Conservation (phyloP, 2,888 invertebrate genomes). For the Cephus spinipes region DNA sequence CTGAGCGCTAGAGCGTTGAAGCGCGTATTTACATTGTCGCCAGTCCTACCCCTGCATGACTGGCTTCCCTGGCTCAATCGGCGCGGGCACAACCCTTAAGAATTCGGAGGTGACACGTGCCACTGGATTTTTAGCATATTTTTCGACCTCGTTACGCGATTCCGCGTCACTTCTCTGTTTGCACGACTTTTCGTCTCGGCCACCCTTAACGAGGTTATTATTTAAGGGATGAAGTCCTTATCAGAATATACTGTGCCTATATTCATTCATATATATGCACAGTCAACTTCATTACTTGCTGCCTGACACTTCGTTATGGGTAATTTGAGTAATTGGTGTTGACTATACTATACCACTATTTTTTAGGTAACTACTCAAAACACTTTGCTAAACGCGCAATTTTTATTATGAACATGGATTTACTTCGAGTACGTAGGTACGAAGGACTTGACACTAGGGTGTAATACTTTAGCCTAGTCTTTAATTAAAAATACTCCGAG, state of each 20-base stretch:
- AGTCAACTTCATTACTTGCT: no score
- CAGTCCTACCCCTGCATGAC: not conserved
- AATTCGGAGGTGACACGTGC: not conserved
- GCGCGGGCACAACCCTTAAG: not conserved
- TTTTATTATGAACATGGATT: no score
- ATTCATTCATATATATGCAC: no score
- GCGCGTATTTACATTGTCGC: slow-evolving; percentile 3
- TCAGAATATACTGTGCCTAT: not conserved
- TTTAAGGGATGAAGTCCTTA: not conserved
- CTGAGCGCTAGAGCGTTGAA: not conserved
- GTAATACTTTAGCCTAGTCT: not conserved
- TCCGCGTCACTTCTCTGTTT: not conserved
- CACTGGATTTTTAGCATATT: not conserved
- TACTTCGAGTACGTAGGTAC: not conserved
- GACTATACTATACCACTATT: no score
- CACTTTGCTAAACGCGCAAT: not conserved
- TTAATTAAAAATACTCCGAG: not conserved
- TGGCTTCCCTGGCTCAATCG: not conserved
- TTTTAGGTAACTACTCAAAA: no score
- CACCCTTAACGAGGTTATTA: not conserved
- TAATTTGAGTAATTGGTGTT: no score
- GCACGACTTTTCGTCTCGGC: not conserved
- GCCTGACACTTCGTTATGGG: no score
- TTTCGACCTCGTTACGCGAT: not conserved
- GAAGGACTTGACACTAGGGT: no score